Evolutionary conservation across 2,888 invertebrate genomes (phyloP), one percentile per base, ranked within the genome.

Genomic region (Junonia oenone): DNA sequence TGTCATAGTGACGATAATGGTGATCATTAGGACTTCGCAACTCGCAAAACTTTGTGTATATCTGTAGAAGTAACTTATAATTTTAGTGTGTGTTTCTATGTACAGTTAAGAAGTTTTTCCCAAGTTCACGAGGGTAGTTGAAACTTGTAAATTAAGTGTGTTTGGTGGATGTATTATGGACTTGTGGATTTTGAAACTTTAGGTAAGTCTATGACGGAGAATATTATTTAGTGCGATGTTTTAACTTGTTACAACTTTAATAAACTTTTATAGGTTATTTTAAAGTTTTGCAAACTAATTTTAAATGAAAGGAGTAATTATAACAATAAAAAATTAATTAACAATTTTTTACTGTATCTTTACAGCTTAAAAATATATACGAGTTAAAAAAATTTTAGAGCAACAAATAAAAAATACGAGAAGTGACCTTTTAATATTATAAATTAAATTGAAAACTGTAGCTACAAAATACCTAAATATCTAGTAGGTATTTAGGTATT

Each of bases 1-100:
- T 70, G 68, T 71, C 67, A 67, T 59, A 49, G 51, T 40, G 56
- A 38, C 59, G 58, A 64, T 59, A 56, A 64, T 67, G 65, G 63
- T 66, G 64, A 65, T 66, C 57, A 66, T 67, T 63, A 54, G 65
- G 56, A 59, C 51, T 46, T 55, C 13, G 37, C 19, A 40, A 58
- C 53, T 56, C 51, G 26, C 14, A 49, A 40, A 57, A 51, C 52
- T 45, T 53, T 45, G 27, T 48, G 49, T 61, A 65, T 63, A 48
- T 51, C 60, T 67, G 63, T 63, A 40, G 45, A 45, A 52, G 14
- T 38, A 56, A 59, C 51, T 62, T 58, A 56, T 52, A 29, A 47
- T 54, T 45, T 55, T 49, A 22, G 52, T 47, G 63, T 62, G 63
- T 51, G 47, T 58, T 45, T 33, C 33, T 51, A 58, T 50, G 52